phyloP scores from a whole-genome alignment of 1,140 invertebrate genomes.

The Orussus abietinus region DNA sequence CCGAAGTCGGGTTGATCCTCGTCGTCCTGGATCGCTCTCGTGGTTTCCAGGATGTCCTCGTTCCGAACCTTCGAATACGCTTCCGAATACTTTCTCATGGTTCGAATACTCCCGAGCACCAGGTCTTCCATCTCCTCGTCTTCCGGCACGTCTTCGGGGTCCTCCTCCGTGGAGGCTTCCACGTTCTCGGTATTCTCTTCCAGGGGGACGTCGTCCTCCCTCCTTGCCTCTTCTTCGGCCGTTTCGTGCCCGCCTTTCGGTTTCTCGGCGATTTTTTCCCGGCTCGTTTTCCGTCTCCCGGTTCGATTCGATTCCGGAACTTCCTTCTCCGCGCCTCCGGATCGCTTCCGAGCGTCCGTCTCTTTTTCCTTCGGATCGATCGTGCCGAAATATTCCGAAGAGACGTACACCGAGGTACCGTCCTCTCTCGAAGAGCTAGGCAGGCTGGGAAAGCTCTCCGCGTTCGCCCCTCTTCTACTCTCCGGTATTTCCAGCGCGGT shows the following conservation, averaged over 20 bases:
- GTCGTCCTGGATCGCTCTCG: conserved; percentile 6
- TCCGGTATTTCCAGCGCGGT: not conserved
- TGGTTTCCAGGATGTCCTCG: conserved; percentile 9
- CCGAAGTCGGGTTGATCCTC: too few species aligned
- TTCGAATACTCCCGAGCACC: conserved; percentile 10
- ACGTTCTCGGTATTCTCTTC: too few species aligned
- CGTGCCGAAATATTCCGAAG: conserved; percentile 13
- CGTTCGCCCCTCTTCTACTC: too few species aligned
- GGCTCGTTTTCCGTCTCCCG: too few species aligned
- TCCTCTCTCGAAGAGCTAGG: too few species aligned
- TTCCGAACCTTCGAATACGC: conserved; percentile 15
- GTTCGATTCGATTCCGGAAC: too few species aligned
- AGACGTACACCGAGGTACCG: not conserved
- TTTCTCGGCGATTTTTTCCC: too few species aligned
- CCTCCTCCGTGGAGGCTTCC: too few species aligned
- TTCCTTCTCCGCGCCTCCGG: not conserved
- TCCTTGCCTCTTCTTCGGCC: too few species aligned
- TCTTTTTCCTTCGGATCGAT: conserved; percentile 8
- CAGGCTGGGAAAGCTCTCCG: too few species aligned
- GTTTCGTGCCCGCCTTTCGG: too few species aligned
- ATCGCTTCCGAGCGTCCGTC: not conserved
- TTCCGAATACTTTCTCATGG: conserved; percentile 19
- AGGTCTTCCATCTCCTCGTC: conserved; percentile 12
- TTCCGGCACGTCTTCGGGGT: not conserved
- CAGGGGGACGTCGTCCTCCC: too few species aligned